Base-by-base conservation (phyloP, 2,888 invertebrate genomes). In the Geophilus truncorum region DNA sequence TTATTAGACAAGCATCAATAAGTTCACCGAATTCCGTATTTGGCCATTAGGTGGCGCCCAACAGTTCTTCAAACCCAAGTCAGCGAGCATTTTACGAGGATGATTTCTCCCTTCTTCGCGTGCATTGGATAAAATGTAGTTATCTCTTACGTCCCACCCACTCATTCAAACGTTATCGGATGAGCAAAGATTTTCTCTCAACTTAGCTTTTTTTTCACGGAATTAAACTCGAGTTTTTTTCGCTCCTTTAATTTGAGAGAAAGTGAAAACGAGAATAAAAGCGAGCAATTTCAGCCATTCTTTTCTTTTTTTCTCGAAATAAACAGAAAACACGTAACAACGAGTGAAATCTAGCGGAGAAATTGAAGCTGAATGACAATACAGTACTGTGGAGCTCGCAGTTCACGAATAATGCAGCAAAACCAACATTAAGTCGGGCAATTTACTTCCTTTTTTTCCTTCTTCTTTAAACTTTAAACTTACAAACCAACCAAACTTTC, bases 241-340 rank as follows among this genome's bases (percentile, higher is more conserved):
- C 70, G 70, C 28, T 70, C 25, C 70, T 70, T 70, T 70, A 70
- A 70, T 70, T 70, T 70, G 70, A 70, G 70, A 70, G 70, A 70
- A 70, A 70, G 70, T 70, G 70, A 70, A 70, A 70, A 70, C 70
- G 70, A 70, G 70, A 70, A 70, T 70, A 70, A 70, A 70, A 28
- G 70, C 70, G 70, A 70, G 70, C 28, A 28, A 70, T 28, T 70
- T 70, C 70, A 51, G 25, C 25, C 28, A 9, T 28, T 70, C 15
- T 23, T 23, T 70, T 70, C 28, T 25, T 70, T 70, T n/a, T n/a
- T 70, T 70, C 70, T 10, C 12, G 25, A 70, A 70, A 25, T 70
- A 70, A 70, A 70, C 70, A 70, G 51, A 51, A 51, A 51, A 51
- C 51, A 51, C 51, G 51, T 51, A 51, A 51, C 18, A 51, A 51